Percentiles rank a stretch among this genome's conserved stretches.
Conservation (phyloP, 2,797 vertebrate genomes). For the Acestrorhynchus altus region DNA sequence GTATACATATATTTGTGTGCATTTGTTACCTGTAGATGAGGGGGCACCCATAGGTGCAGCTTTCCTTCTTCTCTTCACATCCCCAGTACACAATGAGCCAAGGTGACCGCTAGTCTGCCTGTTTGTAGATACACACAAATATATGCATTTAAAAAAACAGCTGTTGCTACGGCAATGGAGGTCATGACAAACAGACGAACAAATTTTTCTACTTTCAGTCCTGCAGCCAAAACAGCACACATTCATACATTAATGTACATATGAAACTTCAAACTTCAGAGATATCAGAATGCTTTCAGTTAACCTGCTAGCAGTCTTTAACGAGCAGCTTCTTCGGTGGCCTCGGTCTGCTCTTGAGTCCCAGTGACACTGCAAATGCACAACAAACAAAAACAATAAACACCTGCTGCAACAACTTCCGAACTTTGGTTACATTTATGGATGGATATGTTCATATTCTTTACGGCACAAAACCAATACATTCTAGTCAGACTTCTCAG, state of each 20-base stretch:
- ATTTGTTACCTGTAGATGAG: conserved; percentile 83
- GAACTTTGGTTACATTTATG: background rate
- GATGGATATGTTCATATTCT: too few relatives aligned
- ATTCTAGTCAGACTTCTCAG: too few relatives aligned
- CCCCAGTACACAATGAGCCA: conserved; percentile 94
- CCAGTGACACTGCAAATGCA: conserved; percentile 80
- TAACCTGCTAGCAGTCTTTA: conserved; percentile 96
- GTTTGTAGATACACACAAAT: conserved; percentile 47
- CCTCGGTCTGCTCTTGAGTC: conserved; percentile 87
- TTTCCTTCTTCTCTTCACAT: conserved; percentile 97
- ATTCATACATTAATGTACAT: too few relatives aligned
- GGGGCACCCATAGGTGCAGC: conserved; percentile 90
- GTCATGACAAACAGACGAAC: too few relatives aligned
- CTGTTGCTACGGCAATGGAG: too few relatives aligned
- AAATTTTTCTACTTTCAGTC: too few relatives aligned
- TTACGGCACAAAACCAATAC: background rate
- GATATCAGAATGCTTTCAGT: background rate
- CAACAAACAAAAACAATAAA: background rate
- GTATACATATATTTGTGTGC: conserved; percentile 44
- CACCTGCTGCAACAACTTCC: background rate
- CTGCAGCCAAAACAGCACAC: too few relatives aligned
- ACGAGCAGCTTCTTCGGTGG: conserved; percentile 84
- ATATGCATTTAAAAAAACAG: too few relatives aligned
- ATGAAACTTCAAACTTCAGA: background rate
- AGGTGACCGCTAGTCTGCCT: conserved; percentile 98